Conservation (phyloP, 1,140 invertebrate species). For the Leptestheria dahalacensis region DNA sequence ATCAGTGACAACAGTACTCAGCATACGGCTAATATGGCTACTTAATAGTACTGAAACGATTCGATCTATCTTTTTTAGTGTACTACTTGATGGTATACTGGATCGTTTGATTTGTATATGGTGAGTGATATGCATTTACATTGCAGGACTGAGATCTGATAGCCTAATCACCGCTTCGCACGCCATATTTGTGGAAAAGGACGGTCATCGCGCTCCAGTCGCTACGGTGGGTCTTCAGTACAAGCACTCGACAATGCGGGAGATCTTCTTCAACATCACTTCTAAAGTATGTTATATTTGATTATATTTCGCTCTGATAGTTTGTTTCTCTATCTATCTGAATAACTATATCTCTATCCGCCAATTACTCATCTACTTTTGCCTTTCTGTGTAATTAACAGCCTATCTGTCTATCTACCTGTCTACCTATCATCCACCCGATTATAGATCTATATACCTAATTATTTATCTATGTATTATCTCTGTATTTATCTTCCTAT, state of each 20-base stretch:
- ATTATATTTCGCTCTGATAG: too few species aligned
- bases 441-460: too few species aligned
- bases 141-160: slow-evolving; percentile 39
- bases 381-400: not conserved
- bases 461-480: too few species aligned
- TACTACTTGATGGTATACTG: too few species aligned
- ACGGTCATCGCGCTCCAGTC: slow-evolving; percentile 66
- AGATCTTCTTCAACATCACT: slow-evolving; percentile 71
- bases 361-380: not conserved
- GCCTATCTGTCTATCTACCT: too few species aligned
- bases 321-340: too few species aligned
- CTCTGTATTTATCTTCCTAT: too few species aligned
- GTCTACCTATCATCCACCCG: too few species aligned
- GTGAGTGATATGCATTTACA: slow-evolving; percentile 26
- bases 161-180: slow-evolving; percentile 74
- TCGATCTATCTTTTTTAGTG: slow-evolving; percentile 15
- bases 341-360: not conserved
- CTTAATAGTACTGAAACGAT: too few species aligned
- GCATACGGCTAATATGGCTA: too few species aligned
- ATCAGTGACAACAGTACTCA: too few species aligned
- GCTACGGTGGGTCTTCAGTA: slow-evolving; percentile 81
- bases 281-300: slow-evolving; percentile 47
- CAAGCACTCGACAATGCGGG: slow-evolving; percentile 57
- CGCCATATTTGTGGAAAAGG: slow-evolving; percentile 72
- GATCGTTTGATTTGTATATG: too few species aligned